Conservation (phyloP, 2,888 invertebrate species). For the Agrotis puta region DNA sequence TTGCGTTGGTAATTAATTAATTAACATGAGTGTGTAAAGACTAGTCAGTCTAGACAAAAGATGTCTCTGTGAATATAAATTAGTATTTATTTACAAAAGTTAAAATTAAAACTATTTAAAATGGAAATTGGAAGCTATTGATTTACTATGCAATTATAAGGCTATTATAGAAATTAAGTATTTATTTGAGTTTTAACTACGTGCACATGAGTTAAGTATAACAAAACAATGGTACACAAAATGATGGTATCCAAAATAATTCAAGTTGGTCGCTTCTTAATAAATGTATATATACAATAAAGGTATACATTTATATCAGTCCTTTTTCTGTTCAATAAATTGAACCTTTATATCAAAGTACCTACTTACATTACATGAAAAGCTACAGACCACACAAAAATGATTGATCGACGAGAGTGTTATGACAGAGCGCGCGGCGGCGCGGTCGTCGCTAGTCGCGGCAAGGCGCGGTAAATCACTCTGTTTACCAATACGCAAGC, state of each 20-base stretch:
- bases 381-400: slow-evolving; percentile 49
- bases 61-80: neutral
- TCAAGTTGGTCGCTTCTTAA: neutral
- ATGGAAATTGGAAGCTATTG: no score
- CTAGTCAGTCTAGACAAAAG: slow-evolving; percentile 23
- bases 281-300: neutral
- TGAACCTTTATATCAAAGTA: slow-evolving; percentile 7
- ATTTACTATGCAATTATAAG: no score
- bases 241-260: no score
- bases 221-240: neutral
- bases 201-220: no score
- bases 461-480: slow-evolving; percentile 79
- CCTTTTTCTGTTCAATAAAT: slow-evolving; percentile 4
- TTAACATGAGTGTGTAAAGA: slow-evolving; percentile 24
- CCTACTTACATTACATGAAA: slow-evolving; percentile 43
- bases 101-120: neutral
- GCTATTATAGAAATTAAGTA: no score
- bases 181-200: no score
- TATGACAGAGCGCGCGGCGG: slow-evolving; percentile 44
- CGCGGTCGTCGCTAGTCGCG: slow-evolving; percentile 52
- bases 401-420: slow-evolving; percentile 55
- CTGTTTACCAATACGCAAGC: slow-evolving; percentile 86
- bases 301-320: neutral
- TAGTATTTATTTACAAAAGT: neutral
- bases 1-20: slow-evolving; percentile 26